phyloP scores from a whole-genome alignment of 2,797 vertebrate genomes.

The Macropodus opercularis region DNA sequence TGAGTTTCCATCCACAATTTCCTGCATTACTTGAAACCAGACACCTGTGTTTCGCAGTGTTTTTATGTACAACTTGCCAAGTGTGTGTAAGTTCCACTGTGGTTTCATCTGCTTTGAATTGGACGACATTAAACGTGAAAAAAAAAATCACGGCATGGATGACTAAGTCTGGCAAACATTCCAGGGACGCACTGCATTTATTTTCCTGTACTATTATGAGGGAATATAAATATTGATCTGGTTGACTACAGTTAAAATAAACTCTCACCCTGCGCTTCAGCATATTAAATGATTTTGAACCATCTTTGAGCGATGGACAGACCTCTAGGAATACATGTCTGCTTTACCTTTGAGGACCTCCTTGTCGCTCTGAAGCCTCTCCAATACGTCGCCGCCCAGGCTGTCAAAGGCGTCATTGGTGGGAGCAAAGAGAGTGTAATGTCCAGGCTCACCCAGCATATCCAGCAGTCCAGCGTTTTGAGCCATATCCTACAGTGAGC shows the following conservation, averaged over 20 bases:
- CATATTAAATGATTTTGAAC: constrained; percentile 12
- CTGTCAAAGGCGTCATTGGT: constrained; percentile 93
- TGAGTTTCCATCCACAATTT: constrained; percentile 41
- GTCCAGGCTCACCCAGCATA: constrained; percentile 86
- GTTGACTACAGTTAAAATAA: constrained; percentile 35
- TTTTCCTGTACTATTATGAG: constrained; percentile 41
- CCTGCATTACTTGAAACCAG: constrained; percentile 26
- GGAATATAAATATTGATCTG: constrained; percentile 39
- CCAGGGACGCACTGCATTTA: constrained; percentile 23
- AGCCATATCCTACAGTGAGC: constrained; percentile 83
- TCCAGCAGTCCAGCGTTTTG: constrained; percentile 84
- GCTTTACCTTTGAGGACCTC: constrained; percentile 88
- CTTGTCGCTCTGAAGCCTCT: constrained; percentile 89
- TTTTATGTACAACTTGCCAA: constrained; percentile 51
- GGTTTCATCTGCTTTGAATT: constrained; percentile 70
- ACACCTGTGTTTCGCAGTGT: constrained; percentile 34
- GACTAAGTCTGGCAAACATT: constrained; percentile 44
- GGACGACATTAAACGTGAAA: constrained; percentile 34
- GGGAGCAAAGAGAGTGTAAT: constrained; percentile 95
- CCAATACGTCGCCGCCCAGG: constrained; percentile 85
- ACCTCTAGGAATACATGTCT: constrained; percentile 1
- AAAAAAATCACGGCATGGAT: constrained; percentile 22
- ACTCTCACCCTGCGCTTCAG: background rate
- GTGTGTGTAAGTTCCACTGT: constrained; percentile 43
- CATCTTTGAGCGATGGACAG: constrained; percentile 19